phyloP scores from a whole-genome alignment of 2,888 invertebrate genomes.

The Limnephilus rhombicus region DNA sequence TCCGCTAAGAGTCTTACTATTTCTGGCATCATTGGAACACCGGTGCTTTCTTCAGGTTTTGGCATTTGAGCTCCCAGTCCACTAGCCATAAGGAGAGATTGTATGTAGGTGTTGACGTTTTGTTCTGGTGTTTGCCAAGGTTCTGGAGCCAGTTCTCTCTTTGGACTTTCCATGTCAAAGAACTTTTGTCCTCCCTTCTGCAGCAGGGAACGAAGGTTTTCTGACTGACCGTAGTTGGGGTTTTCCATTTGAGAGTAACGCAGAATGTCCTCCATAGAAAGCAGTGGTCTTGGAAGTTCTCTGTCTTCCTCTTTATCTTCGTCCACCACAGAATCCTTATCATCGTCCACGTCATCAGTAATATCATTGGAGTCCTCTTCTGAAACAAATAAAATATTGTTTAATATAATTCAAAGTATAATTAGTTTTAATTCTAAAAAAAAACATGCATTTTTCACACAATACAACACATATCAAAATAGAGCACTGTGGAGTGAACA shows the following conservation, averaged over 20 bases:
- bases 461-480: conserved; percentile 37
- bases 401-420: conserved; percentile 55
- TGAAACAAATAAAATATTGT: conserved; percentile 53
- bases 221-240: conserved; percentile 71
- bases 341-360: conserved; percentile 76
- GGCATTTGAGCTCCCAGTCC: conserved; percentile 69
- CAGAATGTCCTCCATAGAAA: conserved; percentile 80
- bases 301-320: conserved; percentile 80
- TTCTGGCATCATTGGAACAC: conserved; percentile 74
- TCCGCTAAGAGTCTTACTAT: conserved; percentile 79
- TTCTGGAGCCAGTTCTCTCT: conserved; percentile 68
- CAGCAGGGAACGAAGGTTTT: conserved; percentile 76
- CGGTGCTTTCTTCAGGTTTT: conserved; percentile 72
- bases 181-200: conserved; percentile 73
- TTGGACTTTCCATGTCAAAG: conserved; percentile 65
- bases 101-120: conserved; percentile 77
- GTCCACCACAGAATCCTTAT: conserved; percentile 78
- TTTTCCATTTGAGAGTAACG: conserved; percentile 76
- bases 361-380: conserved; percentile 75
- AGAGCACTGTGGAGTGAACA: conserved; percentile 32
- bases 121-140: conserved; percentile 75
- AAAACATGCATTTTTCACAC: conserved; percentile 30
- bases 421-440: not conserved
- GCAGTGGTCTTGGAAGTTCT: conserved; percentile 77
- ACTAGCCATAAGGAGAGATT: conserved; percentile 75